Evolutionary conservation across 2,113 vertebrate species (phyloP).

Genomic region (Ophiodon elongatus): DNA sequence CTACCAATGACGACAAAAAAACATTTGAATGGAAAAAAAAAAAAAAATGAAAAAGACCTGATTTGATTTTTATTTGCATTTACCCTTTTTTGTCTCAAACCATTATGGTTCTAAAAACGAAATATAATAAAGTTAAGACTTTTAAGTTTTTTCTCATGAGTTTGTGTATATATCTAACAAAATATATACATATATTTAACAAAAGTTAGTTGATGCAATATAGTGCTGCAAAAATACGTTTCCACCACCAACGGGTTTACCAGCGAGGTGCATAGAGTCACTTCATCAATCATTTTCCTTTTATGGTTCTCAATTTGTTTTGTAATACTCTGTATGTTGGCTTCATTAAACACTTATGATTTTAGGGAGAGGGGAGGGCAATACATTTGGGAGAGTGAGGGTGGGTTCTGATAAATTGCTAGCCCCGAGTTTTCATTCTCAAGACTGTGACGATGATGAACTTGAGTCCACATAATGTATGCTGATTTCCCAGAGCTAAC

Average conservation of each 20-base stretch:
- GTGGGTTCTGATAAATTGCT: conserved; percentile 45
- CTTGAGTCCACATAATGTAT: conserved; percentile 49
- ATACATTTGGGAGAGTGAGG: conserved; percentile 40
- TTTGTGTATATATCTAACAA: conserved; percentile 83
- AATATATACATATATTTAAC: conserved; percentile 83
- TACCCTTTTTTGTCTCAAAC: conserved; percentile 78
- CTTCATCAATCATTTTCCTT: conserved; percentile 60
- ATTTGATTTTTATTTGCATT: conserved; percentile 76
- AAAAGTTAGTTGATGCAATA: conserved; percentile 66
- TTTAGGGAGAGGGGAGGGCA: conserved; percentile 33
- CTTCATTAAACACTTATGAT: conserved; percentile 52
- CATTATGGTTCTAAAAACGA: conserved; percentile 80
- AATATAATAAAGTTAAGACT: conserved; percentile 87
- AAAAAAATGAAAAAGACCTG: conserved; percentile 61
- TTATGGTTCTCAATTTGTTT: conserved; percentile 62
- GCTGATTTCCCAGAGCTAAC: conserved; percentile 60
- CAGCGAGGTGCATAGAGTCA: conserved; percentile 57
- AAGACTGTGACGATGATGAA: conserved; percentile 52
- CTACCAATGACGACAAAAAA: conserved; percentile 64
- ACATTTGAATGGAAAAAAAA: conserved; percentile 56
- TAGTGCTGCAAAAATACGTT: conserved; percentile 58
- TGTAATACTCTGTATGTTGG: conserved; percentile 66
- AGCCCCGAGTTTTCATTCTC: conserved; percentile 49
- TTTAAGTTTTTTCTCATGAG: conserved; percentile 82
- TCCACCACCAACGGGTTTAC: conserved; percentile 69